Percentiles rank a stretch among this genome's conserved stretches.
Evolutionary conservation across 2,113 vertebrate genomes (phyloP).

Genomic region (Fregetta grallaria): DNA sequence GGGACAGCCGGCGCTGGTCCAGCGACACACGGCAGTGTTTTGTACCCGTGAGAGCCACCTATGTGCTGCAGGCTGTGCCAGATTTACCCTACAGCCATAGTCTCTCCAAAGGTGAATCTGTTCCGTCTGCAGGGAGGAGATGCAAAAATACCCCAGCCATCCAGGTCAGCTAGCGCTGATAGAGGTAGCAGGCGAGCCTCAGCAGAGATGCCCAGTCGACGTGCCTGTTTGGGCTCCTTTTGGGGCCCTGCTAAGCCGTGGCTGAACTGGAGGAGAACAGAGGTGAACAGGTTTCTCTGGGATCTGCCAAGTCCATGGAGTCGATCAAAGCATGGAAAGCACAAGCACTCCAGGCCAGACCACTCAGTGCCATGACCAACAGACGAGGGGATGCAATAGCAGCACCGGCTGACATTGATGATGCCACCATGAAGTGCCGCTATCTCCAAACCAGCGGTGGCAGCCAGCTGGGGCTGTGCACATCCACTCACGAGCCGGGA

Average conservation of each 20-base stretch:
- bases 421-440: neutral
- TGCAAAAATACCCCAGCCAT: neutral
- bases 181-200: neutral
- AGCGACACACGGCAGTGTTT: rapidly evolving
- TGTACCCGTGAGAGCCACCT: neutral
- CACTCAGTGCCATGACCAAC: neutral
- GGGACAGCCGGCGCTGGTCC: neutral
- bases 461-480: neutral
- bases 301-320: neutral
- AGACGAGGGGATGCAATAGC: rapidly evolving
- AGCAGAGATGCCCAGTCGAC: neutral
- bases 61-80: rapidly evolving
- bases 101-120: neutral
- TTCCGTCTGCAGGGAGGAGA: neutral
- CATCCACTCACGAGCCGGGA: rapidly evolving
- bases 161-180: rapidly evolving
- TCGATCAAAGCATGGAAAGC: neutral
- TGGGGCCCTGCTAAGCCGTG: neutral
- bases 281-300: neutral
- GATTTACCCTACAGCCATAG: neutral
- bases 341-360: neutral
- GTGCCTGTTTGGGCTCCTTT: neutral
- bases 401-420: rapidly evolving
- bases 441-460: neutral
- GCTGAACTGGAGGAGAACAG: neutral